Conservation (phyloP, 2,113 vertebrate species). For the Ceyx melanurus region DNA sequence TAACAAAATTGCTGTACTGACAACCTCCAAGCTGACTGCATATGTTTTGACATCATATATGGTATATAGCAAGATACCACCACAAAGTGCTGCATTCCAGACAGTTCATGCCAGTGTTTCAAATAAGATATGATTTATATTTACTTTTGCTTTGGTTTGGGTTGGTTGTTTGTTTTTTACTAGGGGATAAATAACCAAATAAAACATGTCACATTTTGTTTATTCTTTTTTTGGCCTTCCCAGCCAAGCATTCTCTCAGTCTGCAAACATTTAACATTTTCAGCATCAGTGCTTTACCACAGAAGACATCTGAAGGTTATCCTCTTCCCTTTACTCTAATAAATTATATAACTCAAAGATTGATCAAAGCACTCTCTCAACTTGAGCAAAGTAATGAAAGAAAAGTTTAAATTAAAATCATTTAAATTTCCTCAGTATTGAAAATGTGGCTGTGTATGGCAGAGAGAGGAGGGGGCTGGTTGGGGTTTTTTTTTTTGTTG, state of each 20-base stretch:
- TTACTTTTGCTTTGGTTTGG: conserved; percentile 73
- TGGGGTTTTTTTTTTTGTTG: background rate
- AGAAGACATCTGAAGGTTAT: conserved; percentile 88
- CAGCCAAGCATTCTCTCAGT: conserved; percentile 72
- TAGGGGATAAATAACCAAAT: conserved; percentile 79
- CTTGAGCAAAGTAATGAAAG: conserved; percentile 77
- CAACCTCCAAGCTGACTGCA: conserved; percentile 64
- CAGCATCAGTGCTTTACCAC: conserved; percentile 79
- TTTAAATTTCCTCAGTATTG: conserved; percentile 77
- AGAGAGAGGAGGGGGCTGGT: background rate
- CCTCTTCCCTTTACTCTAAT: conserved; percentile 78
- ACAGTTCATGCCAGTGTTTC: conserved; percentile 60
- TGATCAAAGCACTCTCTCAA: conserved; percentile 80
- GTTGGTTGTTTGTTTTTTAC: conserved; percentile 72
- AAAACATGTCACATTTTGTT: conserved; percentile 80
- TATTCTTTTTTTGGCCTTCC: conserved; percentile 73
- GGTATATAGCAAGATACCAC: conserved; percentile 17
- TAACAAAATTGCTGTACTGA: conserved; percentile 54
- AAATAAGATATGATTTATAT: conserved; percentile 75
- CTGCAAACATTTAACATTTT: conserved; percentile 85
- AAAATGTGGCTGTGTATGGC: conserved; percentile 52
- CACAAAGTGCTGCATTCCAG: conserved; percentile 49
- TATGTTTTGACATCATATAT: conserved; percentile 30
- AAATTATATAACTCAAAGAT: conserved; percentile 76
- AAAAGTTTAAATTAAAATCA: conserved; percentile 78